phyloP scores from a whole-genome alignment of 1,140 invertebrate species.

The Latrodectus geometricus region DNA sequence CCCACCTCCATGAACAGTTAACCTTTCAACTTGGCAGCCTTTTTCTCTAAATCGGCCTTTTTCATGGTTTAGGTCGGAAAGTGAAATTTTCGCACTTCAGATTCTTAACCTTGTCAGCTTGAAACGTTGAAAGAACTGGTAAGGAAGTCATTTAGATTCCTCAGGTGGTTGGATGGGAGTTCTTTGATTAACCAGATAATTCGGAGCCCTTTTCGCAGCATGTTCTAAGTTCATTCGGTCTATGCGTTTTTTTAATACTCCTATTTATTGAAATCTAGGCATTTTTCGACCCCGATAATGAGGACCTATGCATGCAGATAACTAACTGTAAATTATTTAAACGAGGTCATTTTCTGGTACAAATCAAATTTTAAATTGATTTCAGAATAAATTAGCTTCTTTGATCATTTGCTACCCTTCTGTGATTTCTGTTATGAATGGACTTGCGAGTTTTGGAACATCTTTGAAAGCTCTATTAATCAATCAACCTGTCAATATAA shows the following conservation, averaged over 20 bases:
- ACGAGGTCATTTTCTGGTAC: not conserved
- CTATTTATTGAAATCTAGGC: not conserved
- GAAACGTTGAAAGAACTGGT: not conserved
- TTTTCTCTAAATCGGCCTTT: not conserved
- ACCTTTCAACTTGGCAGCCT: not conserved
- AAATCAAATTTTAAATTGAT: too few species aligned
- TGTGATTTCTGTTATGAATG: too few species aligned
- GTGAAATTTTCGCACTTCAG: not conserved
- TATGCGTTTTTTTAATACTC: not conserved
- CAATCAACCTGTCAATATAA: too few species aligned
- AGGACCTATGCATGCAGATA: not conserved
- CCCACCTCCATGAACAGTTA: not conserved
- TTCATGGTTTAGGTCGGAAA: constrained; percentile 1
- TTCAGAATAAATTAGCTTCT: too few species aligned
- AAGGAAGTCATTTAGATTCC: not conserved
- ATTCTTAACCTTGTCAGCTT: not conserved
- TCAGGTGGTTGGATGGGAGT: not conserved
- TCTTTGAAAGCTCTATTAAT: too few species aligned
- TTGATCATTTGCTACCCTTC: too few species aligned
- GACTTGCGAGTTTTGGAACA: too few species aligned
- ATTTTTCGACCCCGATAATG: not conserved
- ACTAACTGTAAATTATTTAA: not conserved
- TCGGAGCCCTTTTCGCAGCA: not conserved
- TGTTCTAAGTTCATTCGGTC: not conserved
- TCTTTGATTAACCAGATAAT: not conserved